Conservation (phyloP, 2,113 vertebrate genomes). For the Pterocles gutturalis region DNA sequence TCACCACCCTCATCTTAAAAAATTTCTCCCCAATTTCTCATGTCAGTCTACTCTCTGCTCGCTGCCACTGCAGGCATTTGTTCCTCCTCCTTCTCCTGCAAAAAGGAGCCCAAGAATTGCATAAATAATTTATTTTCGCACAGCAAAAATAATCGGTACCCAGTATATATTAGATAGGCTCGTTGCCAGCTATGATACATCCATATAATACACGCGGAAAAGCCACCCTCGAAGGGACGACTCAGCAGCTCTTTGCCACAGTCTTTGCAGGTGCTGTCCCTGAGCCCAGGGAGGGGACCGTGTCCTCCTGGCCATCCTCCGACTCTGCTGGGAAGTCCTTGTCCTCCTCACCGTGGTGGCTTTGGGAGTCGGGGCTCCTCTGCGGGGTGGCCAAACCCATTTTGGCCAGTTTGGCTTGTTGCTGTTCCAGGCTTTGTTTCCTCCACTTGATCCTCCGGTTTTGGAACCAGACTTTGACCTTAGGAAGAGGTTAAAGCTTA, state of each 20-base stretch:
- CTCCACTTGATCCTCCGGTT: constrained; percentile 78
- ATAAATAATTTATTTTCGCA: too few relatives aligned
- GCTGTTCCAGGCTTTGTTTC: constrained; percentile 74
- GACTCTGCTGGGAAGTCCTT: constrained; percentile 70
- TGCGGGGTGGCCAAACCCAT: background rate
- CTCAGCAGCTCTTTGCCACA: background rate
- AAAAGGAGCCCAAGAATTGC: too few relatives aligned
- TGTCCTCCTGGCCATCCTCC: background rate
- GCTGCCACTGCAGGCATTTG: too few relatives aligned
- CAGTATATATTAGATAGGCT: background rate
- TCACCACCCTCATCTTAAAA: too few relatives aligned
- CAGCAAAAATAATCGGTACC: background rate
- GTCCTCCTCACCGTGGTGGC: constrained; percentile 31
- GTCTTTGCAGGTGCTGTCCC: background rate
- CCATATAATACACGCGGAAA: background rate
- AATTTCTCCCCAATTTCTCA: too few relatives aligned
- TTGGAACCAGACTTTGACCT: constrained; percentile 81
- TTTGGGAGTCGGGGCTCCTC: background rate
- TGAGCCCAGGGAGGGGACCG: accelerated
- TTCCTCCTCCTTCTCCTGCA: too few relatives aligned
- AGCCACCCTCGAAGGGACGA: accelerated
- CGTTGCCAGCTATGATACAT: background rate
- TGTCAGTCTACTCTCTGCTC: too few relatives aligned
- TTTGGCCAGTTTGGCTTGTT: constrained; percentile 36
- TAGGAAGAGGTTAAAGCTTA: background rate